A percentile compares a stretch with the other conserved stretches of the same genome.
phyloP scores from a whole-genome alignment of 2,113 vertebrate species.

The Phalacrocorax brasilianus region DNA sequence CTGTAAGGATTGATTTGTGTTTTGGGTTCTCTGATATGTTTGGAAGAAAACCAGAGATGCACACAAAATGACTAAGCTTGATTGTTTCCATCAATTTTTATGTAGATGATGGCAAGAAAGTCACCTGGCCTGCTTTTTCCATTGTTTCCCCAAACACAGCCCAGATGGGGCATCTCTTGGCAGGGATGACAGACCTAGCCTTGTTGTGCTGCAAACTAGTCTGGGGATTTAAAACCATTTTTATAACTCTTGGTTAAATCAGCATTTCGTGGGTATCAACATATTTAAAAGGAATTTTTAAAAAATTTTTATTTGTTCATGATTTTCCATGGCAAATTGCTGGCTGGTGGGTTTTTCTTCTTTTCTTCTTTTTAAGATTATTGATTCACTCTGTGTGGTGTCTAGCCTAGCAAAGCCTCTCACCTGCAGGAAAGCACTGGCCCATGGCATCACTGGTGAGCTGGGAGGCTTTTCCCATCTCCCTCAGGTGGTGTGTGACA shows the following conservation, averaged over 20 bases:
- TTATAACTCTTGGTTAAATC: neutral
- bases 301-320: neutral
- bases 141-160: neutral
- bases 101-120: neutral
- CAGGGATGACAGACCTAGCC: neutral
- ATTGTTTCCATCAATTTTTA: neutral
- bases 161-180: neutral
- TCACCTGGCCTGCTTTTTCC: neutral
- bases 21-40: neutral
- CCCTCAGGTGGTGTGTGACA: neutral
- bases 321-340: neutral
- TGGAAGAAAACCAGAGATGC: neutral
- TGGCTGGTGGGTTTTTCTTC: neutral
- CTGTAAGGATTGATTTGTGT: neutral
- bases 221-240: neutral
- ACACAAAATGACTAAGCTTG: neutral
- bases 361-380: neutral
- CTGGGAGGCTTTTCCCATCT: neutral
- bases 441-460: neutral
- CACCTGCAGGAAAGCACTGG: neutral
- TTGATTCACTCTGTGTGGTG: rapidly evolving
- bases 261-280: neutral
- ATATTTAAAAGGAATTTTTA: neutral
- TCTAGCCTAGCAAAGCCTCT: neutral
- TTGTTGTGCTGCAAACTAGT: neutral